Conservation (phyloP, 1,140 invertebrate genomes). For the Bombus vancouverensis region DNA sequence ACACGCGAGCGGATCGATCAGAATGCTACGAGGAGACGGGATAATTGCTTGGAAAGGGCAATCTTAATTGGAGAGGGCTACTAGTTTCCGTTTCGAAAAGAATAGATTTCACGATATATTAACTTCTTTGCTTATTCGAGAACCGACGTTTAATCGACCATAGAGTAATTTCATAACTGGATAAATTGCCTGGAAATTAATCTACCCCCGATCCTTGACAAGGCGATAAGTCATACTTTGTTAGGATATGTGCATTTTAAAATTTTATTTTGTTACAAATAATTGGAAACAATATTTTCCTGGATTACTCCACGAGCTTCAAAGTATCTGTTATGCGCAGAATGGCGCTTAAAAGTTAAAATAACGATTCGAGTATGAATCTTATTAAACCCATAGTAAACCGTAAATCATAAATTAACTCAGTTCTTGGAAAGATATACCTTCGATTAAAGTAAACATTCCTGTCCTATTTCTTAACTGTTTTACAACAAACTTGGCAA, state of each 20-base stretch:
- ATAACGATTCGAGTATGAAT: no score
- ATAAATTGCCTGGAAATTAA: background rate
- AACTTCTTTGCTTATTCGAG: no score
- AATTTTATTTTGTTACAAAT: no score
- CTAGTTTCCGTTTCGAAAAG: background rate
- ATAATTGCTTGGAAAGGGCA: conserved; percentile 14
- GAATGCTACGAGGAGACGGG: conserved; percentile 1
- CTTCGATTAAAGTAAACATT: background rate
- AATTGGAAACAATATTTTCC: no score
- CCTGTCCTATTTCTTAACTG: background rate
- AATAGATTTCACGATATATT: conserved; percentile 4
- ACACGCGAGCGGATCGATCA: conserved; percentile 45
- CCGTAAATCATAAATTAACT: background rate
- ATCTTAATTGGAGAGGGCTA: conserved; percentile 22
- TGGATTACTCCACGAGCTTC: no score
- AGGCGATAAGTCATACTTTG: background rate
- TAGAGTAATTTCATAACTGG: background rate
- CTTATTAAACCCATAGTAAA: no score
- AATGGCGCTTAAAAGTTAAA: no score
- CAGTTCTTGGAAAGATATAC: background rate
- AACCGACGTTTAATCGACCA: background rate
- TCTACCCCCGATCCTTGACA: no score
- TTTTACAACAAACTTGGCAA: background rate
- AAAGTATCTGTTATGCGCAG: no score
- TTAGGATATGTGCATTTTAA: no score